Conservation (phyloP, 2,797 vertebrate species). For the Acanthornis magna region DNA sequence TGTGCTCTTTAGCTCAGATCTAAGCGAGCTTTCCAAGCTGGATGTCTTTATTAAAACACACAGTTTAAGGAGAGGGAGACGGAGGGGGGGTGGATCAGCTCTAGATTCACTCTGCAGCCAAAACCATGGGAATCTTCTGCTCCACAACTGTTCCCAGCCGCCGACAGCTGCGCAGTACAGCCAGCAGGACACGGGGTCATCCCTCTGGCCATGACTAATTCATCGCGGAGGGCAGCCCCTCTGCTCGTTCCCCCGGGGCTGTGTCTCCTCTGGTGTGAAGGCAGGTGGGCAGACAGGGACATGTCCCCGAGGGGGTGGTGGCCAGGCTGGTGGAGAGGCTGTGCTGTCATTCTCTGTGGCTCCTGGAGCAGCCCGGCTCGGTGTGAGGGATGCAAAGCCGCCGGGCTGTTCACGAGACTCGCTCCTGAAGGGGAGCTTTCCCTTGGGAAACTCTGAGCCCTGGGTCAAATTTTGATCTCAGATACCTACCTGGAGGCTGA, state of each 20-base stretch:
- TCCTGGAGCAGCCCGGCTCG: neutral
- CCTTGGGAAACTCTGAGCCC: neutral
- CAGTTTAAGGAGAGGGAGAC: neutral
- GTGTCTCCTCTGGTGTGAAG: neutral
- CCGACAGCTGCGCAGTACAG: neutral
- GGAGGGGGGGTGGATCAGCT: neutral
- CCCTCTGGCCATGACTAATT: neutral
- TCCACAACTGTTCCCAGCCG: slow-evolving; percentile 13
- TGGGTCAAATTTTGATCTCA: neutral
- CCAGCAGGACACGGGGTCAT: neutral
- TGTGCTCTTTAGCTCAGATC: neutral
- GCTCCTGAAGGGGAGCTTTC: neutral
- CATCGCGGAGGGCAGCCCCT: neutral
- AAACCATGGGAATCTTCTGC: slow-evolving; percentile 57
- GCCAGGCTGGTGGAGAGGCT: neutral
- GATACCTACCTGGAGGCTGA: neutral
- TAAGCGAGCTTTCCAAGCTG: neutral
- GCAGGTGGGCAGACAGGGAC: slow-evolving; percentile 31
- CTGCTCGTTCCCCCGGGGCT: neutral
- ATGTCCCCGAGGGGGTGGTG: rapidly evolving
- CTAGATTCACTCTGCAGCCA: neutral
- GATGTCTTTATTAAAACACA: neutral
- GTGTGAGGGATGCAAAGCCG: neutral
- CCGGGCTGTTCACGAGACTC: rapidly evolving
- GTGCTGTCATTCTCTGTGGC: rapidly evolving